Conservation (phyloP, 2,113 vertebrate genomes). For the Pipa parva region DNA sequence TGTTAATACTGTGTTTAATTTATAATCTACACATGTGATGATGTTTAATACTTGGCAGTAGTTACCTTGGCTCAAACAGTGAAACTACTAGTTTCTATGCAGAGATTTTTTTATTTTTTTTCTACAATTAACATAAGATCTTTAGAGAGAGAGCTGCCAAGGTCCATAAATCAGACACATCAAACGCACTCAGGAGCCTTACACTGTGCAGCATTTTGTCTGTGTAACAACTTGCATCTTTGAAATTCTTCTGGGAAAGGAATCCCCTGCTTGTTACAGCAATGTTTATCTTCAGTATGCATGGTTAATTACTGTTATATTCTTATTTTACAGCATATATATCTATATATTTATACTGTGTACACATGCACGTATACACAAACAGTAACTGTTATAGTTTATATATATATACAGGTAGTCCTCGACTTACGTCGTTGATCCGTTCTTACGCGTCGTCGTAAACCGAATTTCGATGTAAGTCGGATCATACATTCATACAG, state of each 20-base stretch:
- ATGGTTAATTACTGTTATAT: too few relatives aligned
- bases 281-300: conserved; percentile 16
- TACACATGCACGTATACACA: background rate
- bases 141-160: background rate
- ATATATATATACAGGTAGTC: background rate
- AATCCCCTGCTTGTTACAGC: conserved; percentile 11
- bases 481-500: too few relatives aligned
- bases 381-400: background rate
- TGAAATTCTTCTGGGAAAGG: conserved; percentile 1
- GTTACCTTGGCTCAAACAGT: conserved; percentile 4
- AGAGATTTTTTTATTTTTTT: background rate
- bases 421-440: background rate
- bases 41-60: conserved; percentile 24
- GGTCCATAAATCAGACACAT: conserved; percentile 25
- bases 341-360: background rate
- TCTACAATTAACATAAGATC: conserved; percentile 11
- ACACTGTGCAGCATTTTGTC: conserved; percentile 28
- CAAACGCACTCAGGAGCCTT: conserved; percentile 1
- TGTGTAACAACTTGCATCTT: conserved; percentile 32
- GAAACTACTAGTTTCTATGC: conserved; percentile 4
- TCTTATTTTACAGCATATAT: too few relatives aligned
- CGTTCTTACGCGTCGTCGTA: too few relatives aligned
- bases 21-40: background rate
- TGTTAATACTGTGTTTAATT: background rate
- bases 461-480: too few relatives aligned